Evolutionary conservation across 2,888 invertebrate species (phyloP), one percentile per base, ranked within the genome.

Genomic region (Tetanocera ferruginea): DNA sequence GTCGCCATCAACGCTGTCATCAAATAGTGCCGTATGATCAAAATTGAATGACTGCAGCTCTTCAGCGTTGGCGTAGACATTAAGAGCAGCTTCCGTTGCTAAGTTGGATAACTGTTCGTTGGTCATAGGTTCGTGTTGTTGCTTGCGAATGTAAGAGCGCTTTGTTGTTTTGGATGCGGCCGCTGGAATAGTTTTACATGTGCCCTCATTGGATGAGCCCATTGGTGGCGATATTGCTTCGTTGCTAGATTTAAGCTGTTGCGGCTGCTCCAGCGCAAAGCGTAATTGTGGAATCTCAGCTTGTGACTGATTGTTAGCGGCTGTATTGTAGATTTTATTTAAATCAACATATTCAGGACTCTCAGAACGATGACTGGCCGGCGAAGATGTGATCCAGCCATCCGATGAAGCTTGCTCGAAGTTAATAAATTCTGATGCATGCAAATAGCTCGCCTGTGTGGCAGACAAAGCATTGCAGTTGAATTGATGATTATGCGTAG

Each of bases 311-410:
- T 34, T 76, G 55, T 55, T 34, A 5, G 51, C 43, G 0, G 52
- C 28, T 1, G 37, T 1, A 71, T 85, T 85, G 80, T 88, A 88
- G 66, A 89, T 88, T 19, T 85, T 84, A 80, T 87, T 89, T 43
- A 90, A 81, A 81, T 90, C 89, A 67, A 90, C 87, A 79, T 89
- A 90, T 79, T 90, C 90, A 37, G 90, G 90, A 83, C 89, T 90
- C 51, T 89, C 88, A 11, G 90, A 90, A 1, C 90, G 89, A 83
- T 89, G 89, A 70, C 90, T 90, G 11, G 88, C 87, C 34, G 90
- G 90, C 55, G 89, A 90, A 0, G 90, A 89, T 8, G 89, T 88
- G 79, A 89, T 86, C 90, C 90, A 90, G 73, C 90, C 90, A 83
- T 90, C 90, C 3, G 90, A 90, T 37, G 88, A 90, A 70, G 89